Evolutionary conservation across 2,113 vertebrate genomes (phyloP), one percentile per base, ranked within the genome.

Genomic region (Xiphophorus maculatus): DNA sequence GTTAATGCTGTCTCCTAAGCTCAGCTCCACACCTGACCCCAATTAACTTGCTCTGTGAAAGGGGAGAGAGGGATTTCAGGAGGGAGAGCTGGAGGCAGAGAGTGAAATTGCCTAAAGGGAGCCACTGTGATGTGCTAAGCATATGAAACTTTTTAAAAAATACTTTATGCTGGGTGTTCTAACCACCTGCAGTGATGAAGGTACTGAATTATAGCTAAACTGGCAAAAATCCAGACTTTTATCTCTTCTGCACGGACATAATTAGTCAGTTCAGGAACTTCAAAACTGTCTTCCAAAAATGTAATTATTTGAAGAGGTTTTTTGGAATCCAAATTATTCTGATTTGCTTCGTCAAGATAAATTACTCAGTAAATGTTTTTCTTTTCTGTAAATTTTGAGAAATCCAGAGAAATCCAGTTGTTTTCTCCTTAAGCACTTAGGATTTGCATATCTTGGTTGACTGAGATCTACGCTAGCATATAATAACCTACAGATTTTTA

Each of bases 1-100:
- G 69, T 81, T 75, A 89, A 89, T 84, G 73, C 74, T 19, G 73
- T 73, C 71, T 79, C 28, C 65, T 42, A 81, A 81, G 71, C 81
- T 79, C 74, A 74, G 76, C 64, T 66, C 69, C 71, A 79, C 61
- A 32, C 51, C 77, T 65, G 73, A 85, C 87, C 87, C 87, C 80
- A 89, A 91, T 91, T 91, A 90, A 88, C 85, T 89, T 64, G 48
- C 60, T 58, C 61, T 63, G 82, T 77, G 61, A 69, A 71, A 80
- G 60, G 76, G 75, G 25, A 74, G 63, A 76, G 64, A 28, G 14
- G 13, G 69, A 73, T 76, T 79, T 85, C 1, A 17, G 66, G 42
- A 72, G 71, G 32, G 30, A 71, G 48, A 64, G 35, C 4, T 6
- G 19, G 66, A 81, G 66, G 35, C 10, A 66, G 42, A 76, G 71